phyloP scores from a whole-genome alignment of 2,888 invertebrate genomes.

The Calliopum simillimum region DNA sequence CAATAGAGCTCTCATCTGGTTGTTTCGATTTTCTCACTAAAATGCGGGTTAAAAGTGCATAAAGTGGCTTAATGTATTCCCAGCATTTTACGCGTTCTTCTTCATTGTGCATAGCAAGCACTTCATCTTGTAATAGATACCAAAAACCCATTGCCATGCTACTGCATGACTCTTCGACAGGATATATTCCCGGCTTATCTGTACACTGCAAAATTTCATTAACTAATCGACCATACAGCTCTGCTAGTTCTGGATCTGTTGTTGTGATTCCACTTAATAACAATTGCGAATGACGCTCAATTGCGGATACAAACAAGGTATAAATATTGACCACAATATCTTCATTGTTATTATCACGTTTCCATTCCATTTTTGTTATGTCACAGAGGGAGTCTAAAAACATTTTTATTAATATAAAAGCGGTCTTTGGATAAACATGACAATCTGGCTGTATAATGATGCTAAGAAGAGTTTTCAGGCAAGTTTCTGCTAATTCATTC shows the following conservation, averaged over 20 bases:
- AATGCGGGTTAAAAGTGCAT: constrained; percentile 80
- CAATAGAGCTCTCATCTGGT: constrained; percentile 73
- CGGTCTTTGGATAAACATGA: constrained; percentile 71
- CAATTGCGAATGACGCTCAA: constrained; percentile 76
- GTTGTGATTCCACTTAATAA: constrained; percentile 65
- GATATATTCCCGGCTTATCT: constrained; percentile 84
- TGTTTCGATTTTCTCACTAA: constrained; percentile 84
- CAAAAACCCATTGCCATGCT: constrained; percentile 90
- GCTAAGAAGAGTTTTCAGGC: constrained; percentile 73
- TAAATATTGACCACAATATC: constrained; percentile 78
- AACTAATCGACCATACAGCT: constrained; percentile 73
- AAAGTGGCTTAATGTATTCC: constrained; percentile 79
- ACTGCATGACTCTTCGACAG: constrained; percentile 88
- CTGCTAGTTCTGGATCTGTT: constrained; percentile 67
- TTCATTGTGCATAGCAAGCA: constrained; percentile 60
- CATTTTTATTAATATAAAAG: constrained; percentile 72
- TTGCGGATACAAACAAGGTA: constrained; percentile 76
- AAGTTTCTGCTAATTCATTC: constrained; percentile 72
- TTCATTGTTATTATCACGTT: constrained; percentile 66
- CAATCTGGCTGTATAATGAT: constrained; percentile 72
- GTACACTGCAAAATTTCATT: constrained; percentile 83
- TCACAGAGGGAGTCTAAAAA: constrained; percentile 71
- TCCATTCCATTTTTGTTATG: constrained; percentile 70
- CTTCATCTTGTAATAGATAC: constrained; percentile 82
- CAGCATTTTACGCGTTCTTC: constrained; percentile 61